Evolutionary conservation across 2,797 vertebrate genomes (phyloP).

Genomic region (Pitangus sulphuratus): DNA sequence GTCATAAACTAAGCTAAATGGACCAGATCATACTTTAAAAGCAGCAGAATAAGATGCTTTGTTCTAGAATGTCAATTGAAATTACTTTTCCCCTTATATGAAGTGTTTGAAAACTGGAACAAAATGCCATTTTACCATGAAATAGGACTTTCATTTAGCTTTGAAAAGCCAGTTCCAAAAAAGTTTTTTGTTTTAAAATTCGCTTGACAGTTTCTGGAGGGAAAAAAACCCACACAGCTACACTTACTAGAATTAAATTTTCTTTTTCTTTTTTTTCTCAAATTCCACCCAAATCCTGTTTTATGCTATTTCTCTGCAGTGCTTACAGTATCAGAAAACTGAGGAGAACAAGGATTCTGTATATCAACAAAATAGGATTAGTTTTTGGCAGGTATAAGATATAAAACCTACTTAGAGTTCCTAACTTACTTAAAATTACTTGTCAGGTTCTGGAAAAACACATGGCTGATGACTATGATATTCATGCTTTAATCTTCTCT

Average conservation of each 20-base stretch:
- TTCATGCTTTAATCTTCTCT: background rate
- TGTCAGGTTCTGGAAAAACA: background rate
- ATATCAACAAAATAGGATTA: background rate
- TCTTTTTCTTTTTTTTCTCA: background rate
- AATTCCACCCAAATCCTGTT: background rate
- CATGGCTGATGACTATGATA: background rate
- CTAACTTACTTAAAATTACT: background rate
- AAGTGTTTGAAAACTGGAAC: background rate
- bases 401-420: background rate
- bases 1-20: background rate
- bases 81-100: background rate
- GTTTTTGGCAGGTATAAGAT: background rate
- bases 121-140: background rate
- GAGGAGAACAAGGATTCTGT: background rate
- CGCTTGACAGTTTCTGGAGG: background rate
- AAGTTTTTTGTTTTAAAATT: background rate
- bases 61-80: background rate
- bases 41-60: background rate
- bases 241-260: background rate
- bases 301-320: background rate
- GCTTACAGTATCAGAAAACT: background rate
- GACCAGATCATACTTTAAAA: background rate
- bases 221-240: fast-evolving
- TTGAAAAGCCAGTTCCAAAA: background rate
- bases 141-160: background rate